Evolutionary conservation across 2,888 invertebrate species (phyloP).

Genomic region (Empis livida): DNA sequence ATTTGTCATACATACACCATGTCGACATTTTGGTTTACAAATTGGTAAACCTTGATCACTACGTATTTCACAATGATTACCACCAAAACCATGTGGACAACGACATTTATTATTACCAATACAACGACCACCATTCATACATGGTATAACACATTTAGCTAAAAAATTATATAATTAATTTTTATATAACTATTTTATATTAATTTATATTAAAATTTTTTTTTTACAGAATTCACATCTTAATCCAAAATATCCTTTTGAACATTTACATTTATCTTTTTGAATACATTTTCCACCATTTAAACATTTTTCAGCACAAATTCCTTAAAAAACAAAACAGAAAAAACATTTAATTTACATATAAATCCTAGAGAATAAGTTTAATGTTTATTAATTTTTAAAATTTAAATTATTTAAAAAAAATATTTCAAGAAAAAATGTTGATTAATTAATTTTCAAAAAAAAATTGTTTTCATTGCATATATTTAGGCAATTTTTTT

Average conservation of each 20-base stretch:
- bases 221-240: constrained; percentile 84
- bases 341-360: constrained; percentile 18
- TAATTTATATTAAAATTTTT: not conserved
- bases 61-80: constrained; percentile 86
- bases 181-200: too few relatives aligned
- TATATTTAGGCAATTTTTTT: too few relatives aligned
- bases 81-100: constrained; percentile 70
- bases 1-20: constrained; percentile 59
- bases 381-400: too few relatives aligned
- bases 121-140: constrained; percentile 81
- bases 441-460: not conserved
- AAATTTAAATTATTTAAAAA: constrained; percentile 1
- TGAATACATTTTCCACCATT: constrained; percentile 92
- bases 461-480: too few relatives aligned
- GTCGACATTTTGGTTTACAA: constrained; percentile 61
- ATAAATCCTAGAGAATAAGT: not conserved
- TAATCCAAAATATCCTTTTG: constrained; percentile 80
- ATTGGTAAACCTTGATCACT: constrained; percentile 52
- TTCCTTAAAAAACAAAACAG: too few relatives aligned
- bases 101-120: constrained; percentile 79
- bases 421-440: not conserved
- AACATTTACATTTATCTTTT: constrained; percentile 86
- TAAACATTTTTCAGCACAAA: constrained; percentile 79
- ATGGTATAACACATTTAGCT: constrained; percentile 84
- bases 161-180: constrained; percentile 12